These are phyloP conservation scores for Mesitornis unicolor DNA, from an alignment of 2,113 vertebrate genomes.

Conservation along the genomic window DNA sequence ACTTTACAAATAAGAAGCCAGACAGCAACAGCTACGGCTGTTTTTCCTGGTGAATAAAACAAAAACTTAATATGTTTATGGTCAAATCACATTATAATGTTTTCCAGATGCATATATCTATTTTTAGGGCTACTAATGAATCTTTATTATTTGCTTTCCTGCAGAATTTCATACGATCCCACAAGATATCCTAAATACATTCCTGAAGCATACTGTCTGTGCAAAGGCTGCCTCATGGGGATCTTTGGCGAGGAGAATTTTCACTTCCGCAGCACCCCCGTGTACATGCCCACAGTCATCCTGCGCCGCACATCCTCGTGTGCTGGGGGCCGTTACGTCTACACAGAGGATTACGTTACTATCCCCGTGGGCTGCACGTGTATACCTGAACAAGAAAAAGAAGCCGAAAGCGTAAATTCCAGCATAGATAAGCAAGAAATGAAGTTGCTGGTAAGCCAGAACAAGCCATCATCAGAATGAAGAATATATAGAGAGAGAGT, in stretches of 20 bases:
- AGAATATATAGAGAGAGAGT: neutral
- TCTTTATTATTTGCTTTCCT: neutral
- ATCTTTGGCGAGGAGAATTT: conserved; percentile 77
- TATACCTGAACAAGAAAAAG: conserved; percentile 73
- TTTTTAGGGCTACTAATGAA: neutral
- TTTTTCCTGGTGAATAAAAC: neutral
- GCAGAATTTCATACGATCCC: conserved; percentile 85
- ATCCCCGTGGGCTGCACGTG: conserved; percentile 93
- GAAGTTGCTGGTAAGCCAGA: conserved; percentile 63
- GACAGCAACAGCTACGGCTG: neutral
- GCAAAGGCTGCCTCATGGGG: conserved; percentile 87
- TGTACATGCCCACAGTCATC: conserved; percentile 86
- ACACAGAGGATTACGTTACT: conserved; percentile 86
- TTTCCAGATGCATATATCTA: neutral
- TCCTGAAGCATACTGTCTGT: conserved; percentile 94
- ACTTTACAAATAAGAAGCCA: neutral
- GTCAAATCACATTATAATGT: neutral
- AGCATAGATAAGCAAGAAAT: conserved; percentile 71
- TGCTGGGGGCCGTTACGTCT: conserved; percentile 82
- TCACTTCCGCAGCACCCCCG: conserved; percentile 83
- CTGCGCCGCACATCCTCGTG: conserved; percentile 82
- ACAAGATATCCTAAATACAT: conserved; percentile 86
- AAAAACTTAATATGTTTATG: neutral
- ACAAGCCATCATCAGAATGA: conserved; percentile 55
- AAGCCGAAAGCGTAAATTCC: conserved; percentile 62